Percentiles rank a stretch among this genome's conserved stretches.
phyloP scores from a whole-genome alignment of 2,797 vertebrate species.

The Aulostomus chinensis region DNA sequence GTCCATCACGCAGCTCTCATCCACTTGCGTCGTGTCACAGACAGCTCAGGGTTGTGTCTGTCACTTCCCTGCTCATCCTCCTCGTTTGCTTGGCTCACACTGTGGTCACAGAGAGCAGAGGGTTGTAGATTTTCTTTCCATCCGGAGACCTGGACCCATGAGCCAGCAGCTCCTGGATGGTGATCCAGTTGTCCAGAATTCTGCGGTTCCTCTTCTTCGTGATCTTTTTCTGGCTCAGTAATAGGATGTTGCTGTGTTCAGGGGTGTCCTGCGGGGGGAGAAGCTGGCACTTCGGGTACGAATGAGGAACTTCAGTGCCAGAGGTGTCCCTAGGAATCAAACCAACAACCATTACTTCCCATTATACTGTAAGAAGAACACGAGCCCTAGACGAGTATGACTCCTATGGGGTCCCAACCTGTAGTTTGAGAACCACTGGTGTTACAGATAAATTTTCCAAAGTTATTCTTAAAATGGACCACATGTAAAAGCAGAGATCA shows the following conservation, averaged over 20 bases:
- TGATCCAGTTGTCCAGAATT: slow-evolving; percentile 89
- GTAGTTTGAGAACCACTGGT: no score
- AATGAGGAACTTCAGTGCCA: slow-evolving; percentile 1
- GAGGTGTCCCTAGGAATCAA: slow-evolving; percentile 37
- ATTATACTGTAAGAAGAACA: no score
- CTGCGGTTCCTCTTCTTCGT: slow-evolving; percentile 83
- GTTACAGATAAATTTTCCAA: no score
- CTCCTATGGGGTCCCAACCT: no score
- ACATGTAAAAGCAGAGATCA: no score
- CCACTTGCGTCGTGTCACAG: no score
- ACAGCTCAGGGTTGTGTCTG: no score
- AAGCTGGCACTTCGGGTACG: slow-evolving; percentile 4
- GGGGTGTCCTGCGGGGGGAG: slow-evolving; percentile 12
- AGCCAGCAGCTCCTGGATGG: slow-evolving; percentile 89
- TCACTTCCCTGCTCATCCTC: no score
- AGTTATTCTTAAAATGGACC: no score
- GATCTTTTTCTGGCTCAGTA: slow-evolving; percentile 83
- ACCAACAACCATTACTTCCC: no score
- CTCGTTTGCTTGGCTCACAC: slow-evolving; percentile 68
- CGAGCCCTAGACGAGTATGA: no score
- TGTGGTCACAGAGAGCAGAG: slow-evolving; percentile 86
- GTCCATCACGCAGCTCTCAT: no score
- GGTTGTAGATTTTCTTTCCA: slow-evolving; percentile 84
- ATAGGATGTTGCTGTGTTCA: slow-evolving; percentile 68
- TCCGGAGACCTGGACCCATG: slow-evolving; percentile 80